Conservation (phyloP, 2,888 invertebrate species). For the Phortica magna region DNA sequence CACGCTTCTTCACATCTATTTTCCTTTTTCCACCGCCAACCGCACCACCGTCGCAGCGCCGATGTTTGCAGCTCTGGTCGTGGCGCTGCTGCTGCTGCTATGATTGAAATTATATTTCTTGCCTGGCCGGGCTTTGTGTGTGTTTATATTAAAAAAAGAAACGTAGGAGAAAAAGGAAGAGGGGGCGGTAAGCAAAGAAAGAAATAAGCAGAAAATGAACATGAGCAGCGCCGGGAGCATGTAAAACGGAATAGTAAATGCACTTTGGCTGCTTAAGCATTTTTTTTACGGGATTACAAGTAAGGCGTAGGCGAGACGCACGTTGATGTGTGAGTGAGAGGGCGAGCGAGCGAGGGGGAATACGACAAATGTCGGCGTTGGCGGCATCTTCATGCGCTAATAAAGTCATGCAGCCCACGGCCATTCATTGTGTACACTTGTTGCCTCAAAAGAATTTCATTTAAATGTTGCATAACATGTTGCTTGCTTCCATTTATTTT, state of each 20-base stretch:
- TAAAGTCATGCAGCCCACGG: neutral
- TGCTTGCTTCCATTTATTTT: neutral
- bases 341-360: neutral
- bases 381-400: conserved; percentile 15
- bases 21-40: neutral
- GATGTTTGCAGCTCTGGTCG: too few relatives aligned
- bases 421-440: neutral
- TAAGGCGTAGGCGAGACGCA: neutral
- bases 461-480: conserved; percentile 15
- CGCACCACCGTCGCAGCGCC: neutral
- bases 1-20: neutral
- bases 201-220: conserved; percentile 20
- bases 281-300: conserved; percentile 7
- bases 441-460: conserved; percentile 18
- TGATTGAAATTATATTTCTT: conserved; percentile 69
- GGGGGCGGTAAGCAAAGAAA: neutral
- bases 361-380: neutral
- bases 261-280: conserved; percentile 24
- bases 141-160: conserved; percentile 3
- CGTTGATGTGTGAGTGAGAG: neutral
- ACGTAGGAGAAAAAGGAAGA: neutral
- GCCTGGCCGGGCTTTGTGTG: neutral
- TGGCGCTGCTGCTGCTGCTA: conserved; percentile 38
- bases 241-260: conserved; percentile 13
- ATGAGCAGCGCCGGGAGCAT: conserved; percentile 10